phyloP scores from a whole-genome alignment of 2,113 vertebrate genomes.

The Telmatochromis sp. region DNA sequence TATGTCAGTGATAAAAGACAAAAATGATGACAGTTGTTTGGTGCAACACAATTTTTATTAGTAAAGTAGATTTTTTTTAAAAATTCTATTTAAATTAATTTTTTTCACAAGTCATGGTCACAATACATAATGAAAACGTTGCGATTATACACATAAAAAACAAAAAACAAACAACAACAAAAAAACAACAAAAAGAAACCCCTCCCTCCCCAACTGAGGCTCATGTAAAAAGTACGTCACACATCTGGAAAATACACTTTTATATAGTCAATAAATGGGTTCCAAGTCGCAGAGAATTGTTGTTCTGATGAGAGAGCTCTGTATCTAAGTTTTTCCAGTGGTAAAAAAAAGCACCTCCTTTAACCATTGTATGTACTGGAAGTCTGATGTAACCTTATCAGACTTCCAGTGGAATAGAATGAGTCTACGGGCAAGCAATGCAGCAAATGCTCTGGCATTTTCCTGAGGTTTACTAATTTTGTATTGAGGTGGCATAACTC shows the following conservation, averaged over 20 bases:
- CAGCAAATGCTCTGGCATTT: rapidly evolving
- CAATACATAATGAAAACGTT: neutral
- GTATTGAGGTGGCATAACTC: neutral
- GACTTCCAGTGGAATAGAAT: neutral
- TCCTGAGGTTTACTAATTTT: neutral
- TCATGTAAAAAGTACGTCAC: neutral
- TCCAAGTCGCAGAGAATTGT: neutral
- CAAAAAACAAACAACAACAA: neutral
- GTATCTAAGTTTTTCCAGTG: neutral
- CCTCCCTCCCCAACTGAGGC: neutral
- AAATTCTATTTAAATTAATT: neutral
- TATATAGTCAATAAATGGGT: neutral
- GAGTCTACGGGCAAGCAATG: rapidly evolving
- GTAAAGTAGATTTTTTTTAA: neutral
- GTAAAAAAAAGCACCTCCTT: neutral
- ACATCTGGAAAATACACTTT: neutral
- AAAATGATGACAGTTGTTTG: neutral
- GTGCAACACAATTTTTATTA: neutral
- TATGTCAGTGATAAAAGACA: neutral
- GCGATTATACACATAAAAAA: rapidly evolving
- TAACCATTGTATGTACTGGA: neutral
- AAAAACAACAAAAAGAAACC: neutral
- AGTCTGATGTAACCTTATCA: rapidly evolving
- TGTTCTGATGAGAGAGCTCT: rapidly evolving
- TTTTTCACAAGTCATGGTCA: neutral